A percentile compares a stretch with the other conserved stretches of the same genome.
Evolutionary conservation across 2,888 invertebrate species (phyloP).

Genomic region (Rhagonycha lutea): DNA sequence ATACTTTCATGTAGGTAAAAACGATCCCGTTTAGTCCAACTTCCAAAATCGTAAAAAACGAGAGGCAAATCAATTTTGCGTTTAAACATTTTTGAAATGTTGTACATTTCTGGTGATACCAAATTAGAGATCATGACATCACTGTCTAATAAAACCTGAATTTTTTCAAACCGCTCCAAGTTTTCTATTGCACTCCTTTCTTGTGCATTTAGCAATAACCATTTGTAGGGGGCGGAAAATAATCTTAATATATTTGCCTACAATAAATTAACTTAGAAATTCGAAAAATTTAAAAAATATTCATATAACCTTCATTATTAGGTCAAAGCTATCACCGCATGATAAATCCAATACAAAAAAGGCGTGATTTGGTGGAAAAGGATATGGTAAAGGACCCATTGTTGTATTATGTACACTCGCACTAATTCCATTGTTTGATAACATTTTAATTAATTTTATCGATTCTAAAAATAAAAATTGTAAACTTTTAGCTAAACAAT

Average conservation of each 20-base stretch:
- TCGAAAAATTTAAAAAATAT: background rate
- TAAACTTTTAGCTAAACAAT: background rate
- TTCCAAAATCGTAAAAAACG: conserved; percentile 40
- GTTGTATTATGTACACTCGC: conserved; percentile 27
- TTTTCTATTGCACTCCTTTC: conserved; percentile 4
- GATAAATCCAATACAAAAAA: conserved; percentile 53
- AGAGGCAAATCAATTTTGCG: conserved; percentile 30
- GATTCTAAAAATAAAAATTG: conserved; percentile 32
- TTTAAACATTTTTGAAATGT: conserved; percentile 50
- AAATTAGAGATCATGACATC: conserved; percentile 56
- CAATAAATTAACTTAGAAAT: conserved; percentile 18
- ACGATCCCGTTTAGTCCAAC: conserved; percentile 35
- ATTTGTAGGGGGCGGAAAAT: conserved; percentile 60
- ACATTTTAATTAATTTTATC: conserved; percentile 27
- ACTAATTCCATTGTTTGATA: conserved; percentile 28
- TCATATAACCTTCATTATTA: conserved; percentile 50
- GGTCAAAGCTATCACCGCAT: conserved; percentile 46
- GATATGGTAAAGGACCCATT: conserved; percentile 22
- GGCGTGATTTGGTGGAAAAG: conserved; percentile 43
- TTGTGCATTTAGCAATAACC: conserved; percentile 48
- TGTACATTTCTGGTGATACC: conserved; percentile 38
- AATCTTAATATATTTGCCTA: conserved; percentile 56
- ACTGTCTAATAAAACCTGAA: conserved; percentile 56
- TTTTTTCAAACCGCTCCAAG: conserved; percentile 29
- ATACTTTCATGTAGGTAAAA: conserved; percentile 11